phyloP scores from a whole-genome alignment of 2,888 invertebrate genomes.

The Phyllotreta striolata region DNA sequence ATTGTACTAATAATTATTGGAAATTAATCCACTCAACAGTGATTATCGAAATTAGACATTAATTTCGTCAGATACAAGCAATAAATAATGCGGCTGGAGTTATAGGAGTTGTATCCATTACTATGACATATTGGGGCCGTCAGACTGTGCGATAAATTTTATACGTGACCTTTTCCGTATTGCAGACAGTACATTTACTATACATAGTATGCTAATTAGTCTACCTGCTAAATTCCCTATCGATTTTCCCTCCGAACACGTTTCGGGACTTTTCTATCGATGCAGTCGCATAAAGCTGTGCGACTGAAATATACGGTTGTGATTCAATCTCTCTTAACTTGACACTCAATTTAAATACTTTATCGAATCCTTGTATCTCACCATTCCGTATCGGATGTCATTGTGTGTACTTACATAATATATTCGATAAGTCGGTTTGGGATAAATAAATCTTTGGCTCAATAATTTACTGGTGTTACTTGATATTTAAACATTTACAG shows the following conservation, averaged over 20 bases:
- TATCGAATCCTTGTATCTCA: conserved; percentile 12
- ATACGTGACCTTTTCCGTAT: conserved; percentile 4
- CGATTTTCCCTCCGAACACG: conserved; percentile 3
- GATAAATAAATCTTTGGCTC: conserved; percentile 2
- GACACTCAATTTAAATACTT: conserved; percentile 12
- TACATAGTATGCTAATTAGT: conserved; percentile 15
- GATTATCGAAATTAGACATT: no score
- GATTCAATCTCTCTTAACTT: conserved; percentile 2
- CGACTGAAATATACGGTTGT: conserved; percentile 2
- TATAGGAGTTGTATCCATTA: conserved; percentile 1
- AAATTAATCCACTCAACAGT: no score
- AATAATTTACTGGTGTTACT: conserved; percentile 6
- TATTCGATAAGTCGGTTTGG: conserved; percentile 3
- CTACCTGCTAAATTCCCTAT: conserved; percentile 15
- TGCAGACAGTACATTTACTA: conserved; percentile 1
- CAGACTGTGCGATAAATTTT: conserved; percentile 11
- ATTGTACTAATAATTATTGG: no score
- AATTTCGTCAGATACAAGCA: neutral
- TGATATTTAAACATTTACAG: no score
- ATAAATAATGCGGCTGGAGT: neutral
- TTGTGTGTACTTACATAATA: neutral
- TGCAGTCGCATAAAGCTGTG: neutral
- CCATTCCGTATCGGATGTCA: conserved; percentile 9
- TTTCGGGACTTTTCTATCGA: conserved; percentile 5
- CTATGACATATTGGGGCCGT: conserved; percentile 4